These are phyloP conservation scores for Nysson spinosus DNA, from an alignment of 2,888 invertebrate genomes.

Conservation along the genomic window DNA sequence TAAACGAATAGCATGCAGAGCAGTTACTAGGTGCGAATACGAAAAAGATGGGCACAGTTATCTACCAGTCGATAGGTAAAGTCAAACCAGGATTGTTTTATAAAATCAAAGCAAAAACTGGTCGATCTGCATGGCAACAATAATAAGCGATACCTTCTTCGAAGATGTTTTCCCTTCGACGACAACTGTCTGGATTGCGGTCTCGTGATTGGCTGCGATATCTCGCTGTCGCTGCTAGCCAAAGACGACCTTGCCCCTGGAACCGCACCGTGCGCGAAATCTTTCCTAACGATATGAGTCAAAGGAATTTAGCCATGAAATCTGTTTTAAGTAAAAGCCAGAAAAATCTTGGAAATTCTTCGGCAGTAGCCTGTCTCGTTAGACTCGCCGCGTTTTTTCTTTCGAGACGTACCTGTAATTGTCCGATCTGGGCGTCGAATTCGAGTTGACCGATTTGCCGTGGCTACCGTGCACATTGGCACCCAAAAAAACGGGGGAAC, in stretches of 20 bases:
- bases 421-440: conserved; percentile 77
- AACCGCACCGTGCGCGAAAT: conserved; percentile 84
- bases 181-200: conserved; percentile 72
- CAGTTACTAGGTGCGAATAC: too few species aligned
- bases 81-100: too few species aligned
- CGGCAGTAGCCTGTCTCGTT: too few species aligned
- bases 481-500: conserved; percentile 67
- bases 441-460: conserved; percentile 58
- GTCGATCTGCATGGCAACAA: too few species aligned
- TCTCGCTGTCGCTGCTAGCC: conserved; percentile 80
- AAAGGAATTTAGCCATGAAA: too few species aligned
- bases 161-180: conserved; percentile 63
- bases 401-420: conserved; percentile 81
- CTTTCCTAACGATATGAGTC: too few species aligned
- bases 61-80: too few species aligned
- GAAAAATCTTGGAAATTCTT: too few species aligned
- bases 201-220: conserved; percentile 77
- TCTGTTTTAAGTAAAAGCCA: too few species aligned
- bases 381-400: background rate
- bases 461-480: conserved; percentile 61
- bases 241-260: conserved; percentile 76
- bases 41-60: too few species aligned
- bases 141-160: conserved; percentile 60
- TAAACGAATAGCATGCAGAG: too few species aligned
- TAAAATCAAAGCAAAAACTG: too few species aligned